Conservation (phyloP, 1,140 invertebrate genomes). For the Apocrypta bakeri region DNA sequence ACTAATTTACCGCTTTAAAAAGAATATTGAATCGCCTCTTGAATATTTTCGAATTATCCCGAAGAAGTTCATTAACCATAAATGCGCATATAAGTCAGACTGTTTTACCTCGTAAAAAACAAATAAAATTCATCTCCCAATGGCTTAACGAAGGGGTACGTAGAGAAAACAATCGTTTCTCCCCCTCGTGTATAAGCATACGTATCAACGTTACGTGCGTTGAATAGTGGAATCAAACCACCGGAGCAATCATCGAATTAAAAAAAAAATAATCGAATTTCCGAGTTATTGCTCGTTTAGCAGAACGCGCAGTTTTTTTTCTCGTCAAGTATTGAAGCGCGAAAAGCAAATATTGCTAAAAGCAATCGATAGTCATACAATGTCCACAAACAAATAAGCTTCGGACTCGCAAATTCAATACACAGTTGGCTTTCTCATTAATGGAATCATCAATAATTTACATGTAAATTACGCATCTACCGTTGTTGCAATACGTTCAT, state of each 20-base stretch:
- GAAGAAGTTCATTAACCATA: not conserved
- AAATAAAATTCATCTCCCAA: constrained; percentile 14
- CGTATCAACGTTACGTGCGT: not conserved
- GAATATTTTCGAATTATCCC: not conserved
- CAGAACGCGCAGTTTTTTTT: no score
- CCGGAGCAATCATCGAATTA: not conserved
- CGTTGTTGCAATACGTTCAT: not conserved
- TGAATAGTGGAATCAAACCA: not conserved
- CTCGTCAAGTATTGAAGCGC: no score
- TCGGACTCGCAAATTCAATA: not conserved
- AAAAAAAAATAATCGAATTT: no score
- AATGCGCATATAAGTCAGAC: no score
- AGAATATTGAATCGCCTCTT: not conserved
- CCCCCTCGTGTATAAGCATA: not conserved
- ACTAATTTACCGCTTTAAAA: not conserved
- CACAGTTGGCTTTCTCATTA: not conserved
- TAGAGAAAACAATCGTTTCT: no score
- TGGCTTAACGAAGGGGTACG: no score
- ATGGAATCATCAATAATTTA: constrained; percentile 37
- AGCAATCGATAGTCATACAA: not conserved
- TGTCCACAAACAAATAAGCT: not conserved
- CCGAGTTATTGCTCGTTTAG: no score
- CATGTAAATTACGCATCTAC: constrained; percentile 16
- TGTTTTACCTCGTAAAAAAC: no score
- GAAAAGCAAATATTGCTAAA: no score